Conservation (phyloP, 2,888 invertebrate genomes). For the Thecocarcelia acutangulata region DNA sequence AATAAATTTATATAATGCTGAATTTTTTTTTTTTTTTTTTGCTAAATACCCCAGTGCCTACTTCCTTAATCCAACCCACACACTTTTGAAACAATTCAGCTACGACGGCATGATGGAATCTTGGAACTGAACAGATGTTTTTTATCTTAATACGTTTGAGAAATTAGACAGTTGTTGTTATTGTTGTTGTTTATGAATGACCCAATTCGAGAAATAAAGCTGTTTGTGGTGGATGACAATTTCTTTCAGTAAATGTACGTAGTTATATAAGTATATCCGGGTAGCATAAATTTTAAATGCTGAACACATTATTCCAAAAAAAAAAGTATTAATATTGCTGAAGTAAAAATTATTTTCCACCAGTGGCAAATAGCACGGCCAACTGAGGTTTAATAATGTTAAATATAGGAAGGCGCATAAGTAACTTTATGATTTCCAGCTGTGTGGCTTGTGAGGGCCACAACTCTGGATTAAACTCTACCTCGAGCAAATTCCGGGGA, state of each 20-base stretch:
- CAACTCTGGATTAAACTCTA: no score
- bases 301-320: not conserved
- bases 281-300: not conserved
- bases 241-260: no score
- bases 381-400: no score
- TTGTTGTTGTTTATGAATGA: slow-evolving; percentile 1
- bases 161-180: not conserved
- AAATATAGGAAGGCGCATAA: no score
- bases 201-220: not conserved
- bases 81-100: not conserved
- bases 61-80: not conserved
- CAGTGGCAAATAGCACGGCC: no score
- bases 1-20: not conserved
- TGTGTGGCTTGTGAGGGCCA: no score
- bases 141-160: slow-evolving; percentile 17
- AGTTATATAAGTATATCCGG: not conserved
- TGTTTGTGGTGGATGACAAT: not conserved
- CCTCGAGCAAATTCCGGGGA: no score
- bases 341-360: no score
- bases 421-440: no score
- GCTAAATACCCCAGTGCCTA: not conserved
- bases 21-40: no score
- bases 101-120: slow-evolving; percentile 3
- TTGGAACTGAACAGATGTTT: slow-evolving; percentile 23
- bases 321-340: no score